phyloP scores from a whole-genome alignment of 2,797 vertebrate species.

The Labroides dimidiatus region DNA sequence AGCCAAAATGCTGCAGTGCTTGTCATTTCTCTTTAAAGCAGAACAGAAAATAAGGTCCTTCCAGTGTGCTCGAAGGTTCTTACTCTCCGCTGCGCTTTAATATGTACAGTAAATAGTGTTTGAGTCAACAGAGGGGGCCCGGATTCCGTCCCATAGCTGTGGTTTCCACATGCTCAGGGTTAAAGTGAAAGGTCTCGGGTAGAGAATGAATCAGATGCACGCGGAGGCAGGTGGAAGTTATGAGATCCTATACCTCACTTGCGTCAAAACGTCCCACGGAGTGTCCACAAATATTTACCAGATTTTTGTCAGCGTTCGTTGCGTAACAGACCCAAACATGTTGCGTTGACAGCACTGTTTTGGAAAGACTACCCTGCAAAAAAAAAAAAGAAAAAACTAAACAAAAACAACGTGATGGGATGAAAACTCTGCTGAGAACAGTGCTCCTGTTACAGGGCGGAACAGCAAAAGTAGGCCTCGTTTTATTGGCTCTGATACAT shows the following conservation, averaged over 20 bases:
- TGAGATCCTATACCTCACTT: slow-evolving; percentile 56
- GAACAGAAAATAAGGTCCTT: slow-evolving; percentile 2
- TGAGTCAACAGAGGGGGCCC: slow-evolving; percentile 17
- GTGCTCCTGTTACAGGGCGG: slow-evolving; percentile 53
- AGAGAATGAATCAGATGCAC: slow-evolving; percentile 72
- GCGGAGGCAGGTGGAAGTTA: slow-evolving; percentile 63
- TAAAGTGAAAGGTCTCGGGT: slow-evolving; percentile 49
- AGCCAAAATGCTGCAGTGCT: slow-evolving; percentile 1
- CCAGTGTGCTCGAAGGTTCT: slow-evolving; percentile 18
- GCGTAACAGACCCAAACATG: slow-evolving; percentile 41
- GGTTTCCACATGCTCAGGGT: slow-evolving; percentile 38
- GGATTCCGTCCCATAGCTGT: slow-evolving; percentile 45
- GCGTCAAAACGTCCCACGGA: slow-evolving; percentile 63
- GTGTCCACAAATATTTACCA: slow-evolving; percentile 65
- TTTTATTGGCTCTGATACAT: slow-evolving; percentile 66
- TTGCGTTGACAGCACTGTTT: slow-evolving; percentile 54
- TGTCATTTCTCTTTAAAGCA: slow-evolving; percentile 29
- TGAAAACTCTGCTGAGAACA: slow-evolving; percentile 45
- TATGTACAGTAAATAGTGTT: slow-evolving; percentile 37
- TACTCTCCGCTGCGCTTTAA: slow-evolving; percentile 26
- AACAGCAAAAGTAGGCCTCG: slow-evolving; percentile 61
- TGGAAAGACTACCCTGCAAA: slow-evolving; percentile 10
- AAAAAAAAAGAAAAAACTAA: slow-evolving; percentile 6
- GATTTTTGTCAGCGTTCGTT: slow-evolving; percentile 46
- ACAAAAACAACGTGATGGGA: slow-evolving; percentile 26